Evolutionary conservation across 2,888 invertebrate species (phyloP), one percentile per base, ranked within the genome.

Genomic region (Julus scandinavius): DNA sequence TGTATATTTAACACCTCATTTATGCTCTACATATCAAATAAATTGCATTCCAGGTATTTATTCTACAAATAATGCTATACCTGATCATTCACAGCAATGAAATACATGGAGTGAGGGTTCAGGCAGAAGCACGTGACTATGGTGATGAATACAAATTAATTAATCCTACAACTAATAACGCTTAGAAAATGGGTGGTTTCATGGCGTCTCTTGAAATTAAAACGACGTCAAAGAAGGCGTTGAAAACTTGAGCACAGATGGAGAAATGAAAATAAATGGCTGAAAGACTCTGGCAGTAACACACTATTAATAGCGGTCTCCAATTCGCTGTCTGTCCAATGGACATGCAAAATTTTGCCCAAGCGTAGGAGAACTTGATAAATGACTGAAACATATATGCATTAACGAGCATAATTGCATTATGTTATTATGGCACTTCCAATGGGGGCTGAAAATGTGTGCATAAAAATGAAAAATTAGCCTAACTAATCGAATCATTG

Each of bases 211-310:
- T 72, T 11, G 29, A 72, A 72, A 72, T 72, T 72, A 29, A 72
- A 72, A 72, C 72, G 72, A 72, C 72, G 72, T 72, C 72, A 29
- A 72, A 72, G 29, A 29, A 72, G 72, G 72, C 72, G 72, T 72
- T 72, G 72, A 72, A 72, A 72, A 72, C 29, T n/a, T n/a, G 72
- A 72, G 72, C 72, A n/a, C 72, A 72, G 72, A 72, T 72, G 72
- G 72, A 72, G 72, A 72, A 72, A 72, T 72, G 29, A 72, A 72
- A 72, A 72, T 72, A 29, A 72, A 29, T 72, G 29, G 72, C 72
- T 72, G 29, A 72, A 72, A 29, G 72, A 72, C 72, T 72, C 72
- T 7, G 72, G 29, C 72, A 29, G 72, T 72, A 29, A 72, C 72
- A 72, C 29, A 72, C 72, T 72, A 72, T 72, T 72, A 72, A 72